Evolutionary conservation across 1,140 invertebrate species (phyloP), one percentile per base, ranked within the genome.

Genomic region (Sycophaga agraensis): DNA sequence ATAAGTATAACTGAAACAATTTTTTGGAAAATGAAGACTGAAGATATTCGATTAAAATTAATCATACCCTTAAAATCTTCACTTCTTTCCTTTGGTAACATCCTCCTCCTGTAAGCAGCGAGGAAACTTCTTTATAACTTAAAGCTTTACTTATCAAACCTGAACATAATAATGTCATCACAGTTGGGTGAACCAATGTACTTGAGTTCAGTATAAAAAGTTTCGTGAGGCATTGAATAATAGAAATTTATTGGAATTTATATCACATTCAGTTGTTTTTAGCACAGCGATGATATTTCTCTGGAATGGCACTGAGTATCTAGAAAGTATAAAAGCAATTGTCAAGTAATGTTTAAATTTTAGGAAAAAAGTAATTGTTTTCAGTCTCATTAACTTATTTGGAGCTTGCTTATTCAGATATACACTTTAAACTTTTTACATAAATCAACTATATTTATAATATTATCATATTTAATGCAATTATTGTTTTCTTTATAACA

Each of bases 81-180:
- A 60, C 31, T 54, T 39, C 2, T 17, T 60, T 50, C 46, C 39
- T 42, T 57, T 63, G 53, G 60, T 43, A 63, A 57, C 60, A 63
- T 61, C 28, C 34, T 61, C 12, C 35, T 61, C n/a, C 40, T 24
- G 8, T 4, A 42, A 1, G n/a, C 21, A 45, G 24, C 37, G 22
- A 58, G 22, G 37, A 59, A 50, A 59, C 39, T 59, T n/a, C 12
- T 51, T 59, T 28, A 17, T 21, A 7, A 7, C 28, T 19, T n/a
- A 42, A 31, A 17, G 45, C 45, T 49, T 40, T 42, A 9, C 31
- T 51, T 51, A 4, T 35, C 22, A 46, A 46, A 46, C 28, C 49
- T 46, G 31, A 53, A 46, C 49, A 53, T 54, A 60, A 60, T 40
- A 61, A 61, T 55, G 51, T 50, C 60, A 57, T 56, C 46, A 63